A percentile compares a stretch with the other conserved stretches of the same genome.
These are phyloP conservation scores for Colletes gigas DNA, from an alignment of 1,140 invertebrate genomes.

Conservation along the genomic window DNA sequence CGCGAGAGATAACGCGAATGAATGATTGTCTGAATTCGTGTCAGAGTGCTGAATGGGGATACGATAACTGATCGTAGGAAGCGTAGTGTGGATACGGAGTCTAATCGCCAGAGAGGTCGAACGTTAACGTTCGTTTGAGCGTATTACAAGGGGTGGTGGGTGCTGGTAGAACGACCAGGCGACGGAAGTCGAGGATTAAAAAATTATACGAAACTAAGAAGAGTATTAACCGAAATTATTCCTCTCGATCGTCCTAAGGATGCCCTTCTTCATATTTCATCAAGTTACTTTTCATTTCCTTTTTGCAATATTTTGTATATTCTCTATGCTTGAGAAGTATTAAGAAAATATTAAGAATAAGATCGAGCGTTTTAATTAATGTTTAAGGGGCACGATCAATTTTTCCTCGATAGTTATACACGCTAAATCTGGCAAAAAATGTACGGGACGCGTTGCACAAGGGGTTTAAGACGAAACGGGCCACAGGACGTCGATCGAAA, in stretches of 20 bases:
- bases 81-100: constrained; percentile 7
- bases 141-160: neutral
- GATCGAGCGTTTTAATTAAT: too few species aligned
- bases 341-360: too few species aligned
- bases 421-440: too few species aligned
- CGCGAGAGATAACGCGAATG: constrained; percentile 60
- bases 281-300: too few species aligned
- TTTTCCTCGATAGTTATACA: too few species aligned
- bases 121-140: constrained; percentile 19
- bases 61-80: constrained; percentile 57
- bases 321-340: too few species aligned
- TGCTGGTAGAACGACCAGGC: neutral
- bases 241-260: too few species aligned
- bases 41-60: constrained; percentile 39
- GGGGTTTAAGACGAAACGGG: neutral
- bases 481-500: neutral
- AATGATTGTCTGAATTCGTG: constrained; percentile 59
- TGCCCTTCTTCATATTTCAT: too few species aligned
- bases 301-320: too few species aligned
- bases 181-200: neutral
- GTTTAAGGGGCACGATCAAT: too few species aligned
- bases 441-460: too few species aligned
- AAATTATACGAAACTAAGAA: neutral
- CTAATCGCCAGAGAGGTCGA: constrained; percentile 27
- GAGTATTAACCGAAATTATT: too few species aligned